A percentile compares a stretch with the other conserved stretches of the same genome.
Evolutionary conservation across 2,113 vertebrate genomes (phyloP).

Genomic region (Campylorhamphus procurvoides): DNA sequence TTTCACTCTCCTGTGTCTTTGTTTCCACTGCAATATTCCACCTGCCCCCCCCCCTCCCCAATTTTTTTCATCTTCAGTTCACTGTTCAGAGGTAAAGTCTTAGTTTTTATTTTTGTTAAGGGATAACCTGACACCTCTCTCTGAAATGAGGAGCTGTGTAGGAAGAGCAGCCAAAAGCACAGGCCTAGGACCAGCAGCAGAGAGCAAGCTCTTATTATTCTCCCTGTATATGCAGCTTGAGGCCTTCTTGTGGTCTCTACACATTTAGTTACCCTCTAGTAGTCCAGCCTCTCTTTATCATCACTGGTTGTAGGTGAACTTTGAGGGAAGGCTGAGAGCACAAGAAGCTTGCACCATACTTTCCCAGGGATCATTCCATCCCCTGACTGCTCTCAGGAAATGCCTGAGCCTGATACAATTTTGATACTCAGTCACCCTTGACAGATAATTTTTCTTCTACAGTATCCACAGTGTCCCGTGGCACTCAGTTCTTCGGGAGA

Average conservation of each 20-base stretch:
- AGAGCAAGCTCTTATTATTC: background rate
- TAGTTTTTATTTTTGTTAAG: background rate
- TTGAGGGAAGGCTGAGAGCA: background rate
- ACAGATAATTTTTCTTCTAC: background rate
- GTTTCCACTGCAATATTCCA: background rate
- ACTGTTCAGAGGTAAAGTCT: background rate
- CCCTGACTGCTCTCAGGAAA: background rate
- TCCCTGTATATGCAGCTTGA: background rate
- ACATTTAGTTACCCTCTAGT: background rate
- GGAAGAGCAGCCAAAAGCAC: background rate
- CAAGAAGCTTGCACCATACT: accelerated
- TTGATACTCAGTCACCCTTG: background rate
- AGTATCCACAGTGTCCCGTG: accelerated
- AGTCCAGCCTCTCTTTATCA: background rate
- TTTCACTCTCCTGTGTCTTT: background rate
- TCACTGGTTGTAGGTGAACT: background rate
- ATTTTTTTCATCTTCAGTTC: background rate
- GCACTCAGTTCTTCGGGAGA: background rate
- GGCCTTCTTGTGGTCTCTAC: background rate
- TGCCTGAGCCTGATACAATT: background rate
- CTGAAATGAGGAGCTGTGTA: background rate
- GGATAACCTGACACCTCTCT: background rate
- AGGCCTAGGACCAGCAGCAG: background rate
- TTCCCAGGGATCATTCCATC: background rate
- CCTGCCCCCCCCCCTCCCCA: too few species aligned